Evolutionary conservation across 2,888 invertebrate species (phyloP), one percentile per base, ranked within the genome.

Genomic region (Torymus tubicola): DNA sequence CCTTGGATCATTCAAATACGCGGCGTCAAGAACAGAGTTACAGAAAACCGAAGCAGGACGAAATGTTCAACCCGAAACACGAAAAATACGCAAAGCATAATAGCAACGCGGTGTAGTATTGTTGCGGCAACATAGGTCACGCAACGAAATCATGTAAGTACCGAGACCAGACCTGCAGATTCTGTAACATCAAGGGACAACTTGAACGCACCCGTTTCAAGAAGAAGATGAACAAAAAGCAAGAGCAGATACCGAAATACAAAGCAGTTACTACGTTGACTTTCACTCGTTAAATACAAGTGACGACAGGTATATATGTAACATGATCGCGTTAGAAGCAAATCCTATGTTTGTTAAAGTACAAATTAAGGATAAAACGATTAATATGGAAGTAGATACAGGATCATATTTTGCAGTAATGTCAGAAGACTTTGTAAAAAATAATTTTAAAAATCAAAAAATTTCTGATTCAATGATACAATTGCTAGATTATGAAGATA

Each of bases 361-460:
- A 11, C 71, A 75, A 13, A 42, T 75, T 24, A 81, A 81, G n/a
- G 70, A 61, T 5, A 75, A 70, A 52, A 31, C 21, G 52, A 13
- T 78, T 2, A 63, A 64, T 42, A 63, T 79, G 5, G 73, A 73
- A 68, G 63, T 82, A 16, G 76, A 81, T 61, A 83, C 83, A 8
- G 83, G 83, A 21, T 81, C 81, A 13, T 82, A 65, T 72, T 58
- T 67, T 12, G 55, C 79, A 12, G 73, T 81, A 63, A 67, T 81
- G 2, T 81, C 81, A 8, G 78, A 83, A 69, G 60, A 63, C 61
- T 68, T 52, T 57, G 63, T 73, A 52, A 50, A 55, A 0, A 53
- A 81, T 1, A 52, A 24, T 67, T 75, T 81, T 12, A 53, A 13
- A 12, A 21, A 67, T 18, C 2, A 42, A 8, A 2, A 42, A 13